Evolutionary conservation across 2,797 vertebrate genomes (phyloP), one percentile per base, ranked within the genome.

Genomic region (Amblyraja radiata): DNA sequence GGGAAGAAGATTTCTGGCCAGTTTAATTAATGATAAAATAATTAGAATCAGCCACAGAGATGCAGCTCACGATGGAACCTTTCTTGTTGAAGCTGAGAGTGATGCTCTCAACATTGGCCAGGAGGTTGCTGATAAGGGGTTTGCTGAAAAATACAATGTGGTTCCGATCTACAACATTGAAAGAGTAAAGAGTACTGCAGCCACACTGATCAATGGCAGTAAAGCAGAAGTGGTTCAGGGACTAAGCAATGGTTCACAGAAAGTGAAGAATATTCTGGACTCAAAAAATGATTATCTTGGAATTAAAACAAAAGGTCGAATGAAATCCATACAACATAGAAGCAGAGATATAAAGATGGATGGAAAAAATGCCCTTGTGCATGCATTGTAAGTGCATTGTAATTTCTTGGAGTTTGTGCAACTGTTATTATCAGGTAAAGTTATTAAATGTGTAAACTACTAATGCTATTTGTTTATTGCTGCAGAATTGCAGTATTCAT

Each of bases 1-100:
- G 97, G 97, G 97, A 9, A 96, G 95, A 94, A 95, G 95, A 84
- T 97, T 97, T 95, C 95, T 97, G 93, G 95, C 95, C 93, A 97
- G 95, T 93, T 95, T 97, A 71, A 96, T 97, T 94, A 96, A 95
- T 94, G 96, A 97, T 93, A 97, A 97, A 94, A 94, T 96, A 94
- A 94, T 97, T 92, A 96, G 96, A 94, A 94, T 97, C 94, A 95
- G 46, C 93, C 95, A 95, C 93, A 97, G 96, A 96, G 95, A 94
- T 1, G 95, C 94, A n/a, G 95, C 95, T 93, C 93, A 95, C 93
- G 96, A 97, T 94, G 97, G 97, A 79, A 97, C 96, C 14, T 80
- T 97, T 94, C 93, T 97, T 94, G 96, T 95, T 78, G 95, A 96
- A 83, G 97, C 96, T 11, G 95, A 96, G 76, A 96, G 96, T 94